Base-by-base conservation (phyloP, 2,888 invertebrate genomes). In the Heliconius erato region DNA sequence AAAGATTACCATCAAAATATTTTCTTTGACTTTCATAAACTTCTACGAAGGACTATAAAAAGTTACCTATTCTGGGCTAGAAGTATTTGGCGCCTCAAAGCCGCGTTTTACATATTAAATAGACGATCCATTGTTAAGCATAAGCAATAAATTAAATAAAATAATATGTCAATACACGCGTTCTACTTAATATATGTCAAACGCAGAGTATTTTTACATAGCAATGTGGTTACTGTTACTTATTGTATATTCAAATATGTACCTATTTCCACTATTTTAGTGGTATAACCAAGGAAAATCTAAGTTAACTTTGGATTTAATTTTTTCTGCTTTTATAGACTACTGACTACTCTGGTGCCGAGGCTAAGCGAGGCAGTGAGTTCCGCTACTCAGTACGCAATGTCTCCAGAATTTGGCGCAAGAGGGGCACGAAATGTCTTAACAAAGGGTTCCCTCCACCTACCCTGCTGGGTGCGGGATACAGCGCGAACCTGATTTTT, bases 101-200 rank as follows among this genome's bases (percentile, higher is more conserved):
- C 71, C 79, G 79, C 84, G 81, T 76, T 82, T 76, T 78, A 85
- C 86, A 85, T 86, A 86, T 81, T 80, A 84, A 86, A 80, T 80
- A 85, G 83, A 32, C 67, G 77, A 26, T 84, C 81, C 74, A 85
- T 84, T 85, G 86, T 85, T 83, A 81, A 67, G 79, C 81, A 76
- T 68, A 84, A 82, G 79, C 79, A 78, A 86, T 86, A 86, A 86
- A 86, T 86, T 84, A 85, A 84, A 79, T 83, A 79, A 79, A 84
- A 79, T 40, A 40, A 40, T 79, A 68, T 81, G 76, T 67, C 71
- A 59, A 79, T 81, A 82, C 67, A 76, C 32, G 79, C 35, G 76
- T 74, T 49, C 76, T 76, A 83, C 54, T 80, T 65, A 28, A 63
- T 77, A 59, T 72, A 74, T 63, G 71, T 82, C 40, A 68, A 59